Evolutionary conservation across 1,140 invertebrate species (phyloP), one percentile per base, ranked within the genome.

Genomic region (Drosophila tani): DNA sequence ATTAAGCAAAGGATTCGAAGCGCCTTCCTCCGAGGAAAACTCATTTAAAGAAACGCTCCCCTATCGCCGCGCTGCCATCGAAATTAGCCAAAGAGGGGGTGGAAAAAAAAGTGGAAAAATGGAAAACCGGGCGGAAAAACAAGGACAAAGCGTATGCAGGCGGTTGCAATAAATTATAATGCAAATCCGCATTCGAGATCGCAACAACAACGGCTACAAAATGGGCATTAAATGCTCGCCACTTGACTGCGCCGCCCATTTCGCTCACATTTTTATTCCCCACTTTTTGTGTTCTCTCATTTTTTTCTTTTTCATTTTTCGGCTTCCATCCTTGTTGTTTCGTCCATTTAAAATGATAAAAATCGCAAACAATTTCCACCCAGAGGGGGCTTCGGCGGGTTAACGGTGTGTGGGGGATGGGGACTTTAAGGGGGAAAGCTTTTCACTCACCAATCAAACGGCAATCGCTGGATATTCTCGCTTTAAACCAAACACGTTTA

Each of bases 321-420:
- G 32, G 7, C 21, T 14, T 19, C 15, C 53, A 40, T 58, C 75
- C 67, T 71, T 70, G 75, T 75, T 80, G 64, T 67, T 77, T 74
- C 74, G 59, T 69, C 82, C 82, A 85, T 84, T 84, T 84, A 84
- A 85, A 85, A 79, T 85, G 82, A 85, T 85, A 85, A 85, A 85
- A 85, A 85, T 85, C 82, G 82, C 78, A 69, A 70, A 75, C 79
- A 85, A 81, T 85, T 85, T 35, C 32, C 32, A 35, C 32, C 32
- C 32, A 9, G 32, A 35, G 27, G 29, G 32, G 32, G 11, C 17
- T 38, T 32, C 51, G 11, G 51, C 17, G 55, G 55, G 45, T 50
- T 50, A 40, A 49, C 46, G 12, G 58, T 1, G 27, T 24, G 21
- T 3, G 21, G 21, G 11, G 50, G 21, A 9, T 15, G 41, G 11